phyloP scores from a whole-genome alignment of 2,797 vertebrate genomes.

The Sandelia bainsii region DNA sequence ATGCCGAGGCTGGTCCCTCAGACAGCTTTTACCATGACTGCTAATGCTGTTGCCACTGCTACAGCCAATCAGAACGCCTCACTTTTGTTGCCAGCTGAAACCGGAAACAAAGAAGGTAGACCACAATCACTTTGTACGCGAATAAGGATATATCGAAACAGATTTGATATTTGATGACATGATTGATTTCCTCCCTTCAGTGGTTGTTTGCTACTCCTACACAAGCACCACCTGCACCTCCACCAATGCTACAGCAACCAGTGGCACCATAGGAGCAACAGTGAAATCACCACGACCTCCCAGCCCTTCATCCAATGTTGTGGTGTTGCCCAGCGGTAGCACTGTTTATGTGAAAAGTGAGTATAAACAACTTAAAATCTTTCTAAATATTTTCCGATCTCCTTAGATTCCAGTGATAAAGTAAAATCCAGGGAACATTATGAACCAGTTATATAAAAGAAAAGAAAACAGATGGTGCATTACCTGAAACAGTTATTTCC shows the following conservation, averaged over 20 bases:
- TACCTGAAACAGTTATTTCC: neutral
- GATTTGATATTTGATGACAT: neutral
- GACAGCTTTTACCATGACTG: slow-evolving; percentile 96
- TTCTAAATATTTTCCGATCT: neutral
- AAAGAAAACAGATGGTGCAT: neutral
- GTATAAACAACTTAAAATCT: slow-evolving; percentile 53
- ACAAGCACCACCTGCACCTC: slow-evolving; percentile 96
- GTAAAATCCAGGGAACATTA: neutral
- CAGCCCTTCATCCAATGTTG: slow-evolving; percentile 96
- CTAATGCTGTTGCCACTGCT: slow-evolving; percentile 94
- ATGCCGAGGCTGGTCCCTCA: slow-evolving; percentile 98
- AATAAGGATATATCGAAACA: neutral
- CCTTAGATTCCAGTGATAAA: neutral
- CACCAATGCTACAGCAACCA: slow-evolving; percentile 89
- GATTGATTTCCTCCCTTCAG: slow-evolving; percentile 79
- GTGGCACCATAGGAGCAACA: slow-evolving; percentile 87
- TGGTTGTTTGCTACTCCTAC: slow-evolving; percentile 98
- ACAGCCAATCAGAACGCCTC: slow-evolving; percentile 94
- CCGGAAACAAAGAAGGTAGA: slow-evolving; percentile 96
- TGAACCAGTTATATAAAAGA: neutral
- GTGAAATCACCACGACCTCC: slow-evolving; percentile 94
- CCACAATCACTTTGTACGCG: accelerated
- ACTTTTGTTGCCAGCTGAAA: slow-evolving; percentile 93
- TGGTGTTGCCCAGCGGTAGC: slow-evolving; percentile 97
- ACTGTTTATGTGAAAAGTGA: slow-evolving; percentile 98